Base-by-base conservation (phyloP, 2,888 invertebrate species). In the Epistrophella euchroma region DNA sequence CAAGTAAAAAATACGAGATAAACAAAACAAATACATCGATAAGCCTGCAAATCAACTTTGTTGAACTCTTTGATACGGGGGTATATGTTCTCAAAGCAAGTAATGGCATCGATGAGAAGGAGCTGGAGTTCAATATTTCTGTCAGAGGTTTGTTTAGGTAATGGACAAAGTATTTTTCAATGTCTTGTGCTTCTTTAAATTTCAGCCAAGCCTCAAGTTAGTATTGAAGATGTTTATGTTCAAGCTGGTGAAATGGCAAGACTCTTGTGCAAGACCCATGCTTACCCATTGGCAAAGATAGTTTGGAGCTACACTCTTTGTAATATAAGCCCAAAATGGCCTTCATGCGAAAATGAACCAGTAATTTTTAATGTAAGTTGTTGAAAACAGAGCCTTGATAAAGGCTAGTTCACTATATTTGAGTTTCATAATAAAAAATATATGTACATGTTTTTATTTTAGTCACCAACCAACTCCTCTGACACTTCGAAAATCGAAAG, bases 31-130 rank as follows among this genome's bases (percentile, higher is more conserved):
- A 91, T 52, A 88, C 88, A 0, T 90, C 90, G 6, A 91, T 92
- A 0, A 89, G 91, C 13, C 89, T 95, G 19, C 91, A 91, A 81
- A 94, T 96, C 35, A 92, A 91, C 13, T 91, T 92, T 58, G 91
- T 94, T 0, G 91, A 91, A 25, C 90, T 95, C 4, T 88, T 89
- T 4, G 95, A 96, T 89, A 93, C 93, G 81, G 96, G 96, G 17
- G 90, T 90, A 17, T 96, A 96, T 89, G 91, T 92, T 0, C 91
- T 96, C 5, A 91, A 91, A 45, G 95, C 94, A 0, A 90, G 90
- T 6, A 95, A 95, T 89, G 91, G 90, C 6, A 89, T 92, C 28
- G 90, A 91, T 50, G 90, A 90, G 0, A 92, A 93, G 86, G 89
- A 89, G 2, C 88, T 94, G 4, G 91, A 92, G 58, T 93, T 95